Evolutionary conservation across 2,797 vertebrate species (phyloP), one percentile per base, ranked within the genome.

Genomic region (Ceryle rudis): DNA sequence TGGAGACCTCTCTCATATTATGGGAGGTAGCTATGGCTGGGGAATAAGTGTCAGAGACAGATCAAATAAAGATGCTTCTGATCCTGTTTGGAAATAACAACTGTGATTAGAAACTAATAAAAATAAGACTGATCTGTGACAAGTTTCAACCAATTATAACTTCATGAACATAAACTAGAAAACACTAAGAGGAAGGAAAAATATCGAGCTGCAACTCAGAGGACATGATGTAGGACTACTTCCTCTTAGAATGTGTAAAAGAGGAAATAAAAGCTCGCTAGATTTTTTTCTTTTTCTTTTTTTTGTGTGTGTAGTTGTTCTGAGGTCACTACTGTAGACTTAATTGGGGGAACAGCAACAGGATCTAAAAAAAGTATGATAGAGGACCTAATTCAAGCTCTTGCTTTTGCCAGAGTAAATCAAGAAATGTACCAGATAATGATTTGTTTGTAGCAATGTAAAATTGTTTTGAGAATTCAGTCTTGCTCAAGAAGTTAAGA

Each of bases 221-320:
- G 71, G 80, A 66, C 26, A 44, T 26, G 55, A 22, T 35, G 55
- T 79, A 65, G 93, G 84, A 84, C 86, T 79, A 17, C 72, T 96
- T 97, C 96, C 96, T 93, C 90, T 94, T 96, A 74, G 57, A 80
- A 47, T 26, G 29, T 37, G n/a, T 81, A 67, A 93, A 95, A 95
- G 94, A 79, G 94, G 94, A 96, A 97, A 92, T 85, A 90, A 83
- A 93, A 89, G 29, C 2, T 10, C 86, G 69, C 42, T 69, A 55
- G 65, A 16, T 61, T 25, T 21, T 62, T 92, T 67, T 26, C 3
- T 4, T 16, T 11, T 22, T 49, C 54, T 22, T 33, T 46, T 35
- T 79, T 20, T 20, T 14, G 14, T 41, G 39, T 41, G 39, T 41
- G 20, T 44, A n/a, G 44, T 46, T 23, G 12, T 6, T 19, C 37